Conservation (phyloP, 2,113 vertebrate genomes). For the Cyanoramphus novaezelandiae region DNA sequence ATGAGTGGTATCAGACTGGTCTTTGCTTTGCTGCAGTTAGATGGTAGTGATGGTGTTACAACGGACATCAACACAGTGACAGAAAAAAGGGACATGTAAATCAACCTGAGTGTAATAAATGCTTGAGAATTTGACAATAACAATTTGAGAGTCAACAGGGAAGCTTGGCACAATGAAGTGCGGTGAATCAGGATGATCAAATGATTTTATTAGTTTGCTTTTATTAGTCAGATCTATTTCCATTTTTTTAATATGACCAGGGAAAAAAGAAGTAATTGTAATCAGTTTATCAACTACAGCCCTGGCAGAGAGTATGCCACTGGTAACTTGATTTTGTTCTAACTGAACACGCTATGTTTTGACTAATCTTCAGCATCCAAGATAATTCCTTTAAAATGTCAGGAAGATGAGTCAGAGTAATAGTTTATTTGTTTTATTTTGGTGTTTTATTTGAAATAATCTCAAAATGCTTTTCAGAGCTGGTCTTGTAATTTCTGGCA, state of each 20-base stretch:
- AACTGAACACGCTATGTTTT: slow-evolving; percentile 21
- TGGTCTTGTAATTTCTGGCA: not conserved
- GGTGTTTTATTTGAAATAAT: slow-evolving; percentile 34
- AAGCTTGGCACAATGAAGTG: slow-evolving; percentile 70
- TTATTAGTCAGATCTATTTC: slow-evolving; percentile 84
- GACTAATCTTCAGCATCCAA: not conserved
- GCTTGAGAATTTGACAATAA: slow-evolving; percentile 70
- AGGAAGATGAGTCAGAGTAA: not conserved
- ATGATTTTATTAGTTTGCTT: slow-evolving; percentile 82
- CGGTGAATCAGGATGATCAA: slow-evolving; percentile 83
- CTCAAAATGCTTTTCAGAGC: not conserved
- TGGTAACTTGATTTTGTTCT: slow-evolving; percentile 49
- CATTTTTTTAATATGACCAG: slow-evolving; percentile 74
- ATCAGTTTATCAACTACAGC: slow-evolving; percentile 75
- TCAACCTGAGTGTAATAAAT: slow-evolving; percentile 68
- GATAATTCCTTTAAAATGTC: slow-evolving; percentile 9
- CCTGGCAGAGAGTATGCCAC: slow-evolving; percentile 26
- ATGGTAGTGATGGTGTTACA: not conserved
- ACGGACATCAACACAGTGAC: slow-evolving; percentile 46
- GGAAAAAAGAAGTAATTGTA: slow-evolving; percentile 77
- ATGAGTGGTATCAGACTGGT: not conserved
- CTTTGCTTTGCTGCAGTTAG: not conserved
- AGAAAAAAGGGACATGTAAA: slow-evolving; percentile 10
- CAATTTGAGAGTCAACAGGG: slow-evolving; percentile 81
- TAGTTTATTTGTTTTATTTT: slow-evolving; percentile 10